Conservation (phyloP, 2,888 invertebrate genomes). For the Ceraclea dissimilis region DNA sequence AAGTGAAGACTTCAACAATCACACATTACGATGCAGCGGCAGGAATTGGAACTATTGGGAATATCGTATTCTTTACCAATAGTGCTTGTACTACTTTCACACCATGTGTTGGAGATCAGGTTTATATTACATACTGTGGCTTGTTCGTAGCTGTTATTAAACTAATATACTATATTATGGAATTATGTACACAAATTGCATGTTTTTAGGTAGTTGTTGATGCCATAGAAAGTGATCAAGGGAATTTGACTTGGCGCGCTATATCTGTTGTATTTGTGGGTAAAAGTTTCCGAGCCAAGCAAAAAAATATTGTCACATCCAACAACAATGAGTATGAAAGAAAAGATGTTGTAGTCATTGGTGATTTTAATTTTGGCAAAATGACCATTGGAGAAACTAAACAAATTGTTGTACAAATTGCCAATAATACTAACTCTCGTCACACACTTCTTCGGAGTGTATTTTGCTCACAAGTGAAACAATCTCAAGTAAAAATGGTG, state of each 20-base stretch:
- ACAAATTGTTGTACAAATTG: slow-evolving; percentile 41
- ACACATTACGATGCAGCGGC: slow-evolving; percentile 38
- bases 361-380: slow-evolving; percentile 36
- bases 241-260: slow-evolving; percentile 52
- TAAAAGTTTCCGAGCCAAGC: background rate
- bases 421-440: slow-evolving; percentile 40
- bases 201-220: slow-evolving; percentile 36
- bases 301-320: background rate
- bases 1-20: slow-evolving; percentile 37
- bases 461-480: slow-evolving; percentile 43
- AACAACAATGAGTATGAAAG: slow-evolving; percentile 34
- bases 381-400: slow-evolving; percentile 36
- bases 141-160: no score
- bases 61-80: slow-evolving; percentile 51
- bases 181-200: no score
- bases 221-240: slow-evolving; percentile 66
- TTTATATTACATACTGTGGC: no score
- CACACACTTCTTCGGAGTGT: slow-evolving; percentile 45
- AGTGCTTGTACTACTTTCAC: slow-evolving; percentile 46
- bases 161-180: no score
- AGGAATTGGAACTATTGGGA: slow-evolving; percentile 49
- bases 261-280: slow-evolving; percentile 36
- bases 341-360: slow-evolving; percentile 48
- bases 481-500: slow-evolving; percentile 45
- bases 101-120: slow-evolving; percentile 54